phyloP scores from a whole-genome alignment of 2,797 vertebrate species.

The Potorous gilbertii region DNA sequence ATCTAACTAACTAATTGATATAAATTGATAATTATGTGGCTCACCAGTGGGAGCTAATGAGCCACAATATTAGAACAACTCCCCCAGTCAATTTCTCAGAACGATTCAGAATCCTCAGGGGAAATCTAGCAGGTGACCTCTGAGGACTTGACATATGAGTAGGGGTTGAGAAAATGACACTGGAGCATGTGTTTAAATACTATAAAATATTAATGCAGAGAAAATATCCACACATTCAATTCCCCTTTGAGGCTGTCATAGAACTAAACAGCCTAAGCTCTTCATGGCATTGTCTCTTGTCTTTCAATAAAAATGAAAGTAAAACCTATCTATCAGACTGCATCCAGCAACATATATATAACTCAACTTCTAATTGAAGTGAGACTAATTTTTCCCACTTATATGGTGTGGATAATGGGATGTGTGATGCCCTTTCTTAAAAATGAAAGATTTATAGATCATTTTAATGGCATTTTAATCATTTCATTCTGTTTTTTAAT shows the following conservation, averaged over 20 bases:
- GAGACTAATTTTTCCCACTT: constrained; percentile 75
- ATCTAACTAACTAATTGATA: background rate
- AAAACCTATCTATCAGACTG: constrained; percentile 31
- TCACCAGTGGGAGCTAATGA: background rate
- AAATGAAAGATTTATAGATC: constrained; percentile 71
- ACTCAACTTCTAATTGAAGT: constrained; percentile 74
- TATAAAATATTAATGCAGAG: background rate
- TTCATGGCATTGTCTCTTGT: background rate
- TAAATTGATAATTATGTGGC: background rate
- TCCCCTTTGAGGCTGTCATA: background rate
- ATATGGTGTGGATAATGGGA: constrained; percentile 59
- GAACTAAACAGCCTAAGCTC: background rate
- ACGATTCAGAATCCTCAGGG: background rate
- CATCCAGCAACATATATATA: constrained; percentile 63
- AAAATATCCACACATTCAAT: background rate
- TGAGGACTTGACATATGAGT: background rate
- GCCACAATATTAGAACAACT: background rate
- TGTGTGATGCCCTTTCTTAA: constrained; percentile 59
- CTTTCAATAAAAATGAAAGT: background rate
- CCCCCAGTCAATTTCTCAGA: background rate
- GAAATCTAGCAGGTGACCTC: background rate
- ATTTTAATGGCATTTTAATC: constrained; percentile 77
- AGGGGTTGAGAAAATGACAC: background rate
- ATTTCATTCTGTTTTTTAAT: constrained; percentile 72
- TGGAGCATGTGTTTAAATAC: background rate